phyloP scores from a whole-genome alignment of 2,888 invertebrate genomes.

The Punctoribates punctum region DNA sequence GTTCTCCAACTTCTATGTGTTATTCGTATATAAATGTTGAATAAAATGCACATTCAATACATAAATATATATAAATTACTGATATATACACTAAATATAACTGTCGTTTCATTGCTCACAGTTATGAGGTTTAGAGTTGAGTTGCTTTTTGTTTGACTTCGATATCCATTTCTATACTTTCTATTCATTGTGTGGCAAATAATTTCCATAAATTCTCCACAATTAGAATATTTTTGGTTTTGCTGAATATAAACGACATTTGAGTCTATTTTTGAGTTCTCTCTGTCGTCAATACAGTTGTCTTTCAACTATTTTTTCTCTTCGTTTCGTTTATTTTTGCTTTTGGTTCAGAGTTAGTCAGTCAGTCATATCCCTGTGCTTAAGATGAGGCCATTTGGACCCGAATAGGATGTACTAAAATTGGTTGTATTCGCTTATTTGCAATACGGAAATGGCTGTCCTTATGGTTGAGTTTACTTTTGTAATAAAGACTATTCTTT shows the following conservation, averaged over 20 bases:
- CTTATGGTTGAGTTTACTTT: conserved; percentile 25
- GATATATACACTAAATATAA: neutral
- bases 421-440: conserved; percentile 18
- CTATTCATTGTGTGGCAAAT: conserved; percentile 2
- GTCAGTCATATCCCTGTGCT: conserved; percentile 8
- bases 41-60: conserved; percentile 32
- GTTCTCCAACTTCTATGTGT: neutral
- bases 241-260: neutral
- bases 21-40: conserved; percentile 29
- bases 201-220: neutral
- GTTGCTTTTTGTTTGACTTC: conserved; percentile 9
- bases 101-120: neutral
- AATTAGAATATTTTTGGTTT: neutral
- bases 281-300: neutral
- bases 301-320: neutral
- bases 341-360: neutral
- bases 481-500: conserved; percentile 1
- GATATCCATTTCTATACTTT: neutral
- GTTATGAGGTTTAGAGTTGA: neutral
- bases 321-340: neutral
- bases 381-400: conserved; percentile 8
- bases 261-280: neutral
- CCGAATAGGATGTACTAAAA: conserved; percentile 13
- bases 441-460: conserved; percentile 25
- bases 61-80: conserved; percentile 6